Evolutionary conservation across 2,888 invertebrate species (phyloP), one percentile per base, ranked within the genome.

Genomic region (Podotricha telesiphe): DNA sequence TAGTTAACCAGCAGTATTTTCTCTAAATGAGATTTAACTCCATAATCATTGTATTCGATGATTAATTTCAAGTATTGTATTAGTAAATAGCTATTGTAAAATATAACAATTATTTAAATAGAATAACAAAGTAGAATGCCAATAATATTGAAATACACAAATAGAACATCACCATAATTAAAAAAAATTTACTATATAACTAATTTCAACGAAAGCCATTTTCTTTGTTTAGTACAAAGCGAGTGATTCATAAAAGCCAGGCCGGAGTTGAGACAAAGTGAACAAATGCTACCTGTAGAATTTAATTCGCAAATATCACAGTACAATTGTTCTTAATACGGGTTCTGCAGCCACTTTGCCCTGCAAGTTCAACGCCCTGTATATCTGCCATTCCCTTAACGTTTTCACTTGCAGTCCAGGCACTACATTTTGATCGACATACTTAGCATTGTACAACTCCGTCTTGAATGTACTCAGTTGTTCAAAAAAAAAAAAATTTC

Each of bases 381-480:
- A 81, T 73, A 92, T 86, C 74, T 91, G 92, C 92, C 92, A 91
- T 75, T 92, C 92, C 53, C 88, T 82, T 47, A 91, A 65, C 0
- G 87, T 89, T 67, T 80, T 82, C n/a, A 90, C 85, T 72, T 81
- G 79, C 1, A 86, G 88, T 1, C 92, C 92, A 0, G 92, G 92
- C 0, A 92, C 79, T 0, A 82, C 74, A 61, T 85, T 83, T 4
- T 80, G 75, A 67, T 89, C 81, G 0, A 83, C 76, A 74, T 89
- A 88, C 69, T 88, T 91, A 0, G 89, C 82, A 51, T 77, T 82
- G 65, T 86, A 85, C 8, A 92, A 66, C 59, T 92, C 92, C 10
- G 76, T 70, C 65, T 84, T 80, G 51, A 80, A 91, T 0, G 74
- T 77, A 63, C 78, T 82, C 1, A 92, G 72, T 69, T 91, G 91